Evolutionary conservation across 2,888 invertebrate species (phyloP).

Genomic region (Ctenicera cuprea): DNA sequence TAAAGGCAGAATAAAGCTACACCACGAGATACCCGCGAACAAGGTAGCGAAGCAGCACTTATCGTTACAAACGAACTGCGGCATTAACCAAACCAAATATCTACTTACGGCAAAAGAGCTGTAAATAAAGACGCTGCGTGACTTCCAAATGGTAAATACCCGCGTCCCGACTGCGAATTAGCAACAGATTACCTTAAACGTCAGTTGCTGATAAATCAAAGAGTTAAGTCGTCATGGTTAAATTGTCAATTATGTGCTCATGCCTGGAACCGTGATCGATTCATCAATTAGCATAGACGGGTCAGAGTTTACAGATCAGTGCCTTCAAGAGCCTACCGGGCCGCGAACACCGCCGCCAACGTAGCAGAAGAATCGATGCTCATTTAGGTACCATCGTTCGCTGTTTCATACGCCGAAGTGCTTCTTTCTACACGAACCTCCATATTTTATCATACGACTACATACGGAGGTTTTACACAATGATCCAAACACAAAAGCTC

Average conservation of each 20-base stretch:
- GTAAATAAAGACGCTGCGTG: slow-evolving; percentile 47
- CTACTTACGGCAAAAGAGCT: slow-evolving; percentile 38
- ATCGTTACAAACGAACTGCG: slow-evolving; percentile 34
- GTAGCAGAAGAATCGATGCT: slow-evolving; percentile 60
- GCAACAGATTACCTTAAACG: slow-evolving; percentile 43
- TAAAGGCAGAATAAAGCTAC: slow-evolving; percentile 44
- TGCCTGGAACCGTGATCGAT: slow-evolving; percentile 53
- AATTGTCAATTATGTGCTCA: slow-evolving; percentile 53
- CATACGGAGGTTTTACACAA: slow-evolving; percentile 38
- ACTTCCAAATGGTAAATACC: slow-evolving; percentile 38
- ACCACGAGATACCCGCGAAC: slow-evolving; percentile 29
- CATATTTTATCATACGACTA: slow-evolving; percentile 40
- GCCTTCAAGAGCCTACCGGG: slow-evolving; percentile 51
- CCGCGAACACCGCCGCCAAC: slow-evolving; percentile 53
- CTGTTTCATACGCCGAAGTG: slow-evolving; percentile 55
- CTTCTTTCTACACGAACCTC: slow-evolving; percentile 37
- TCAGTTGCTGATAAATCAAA: slow-evolving; percentile 42
- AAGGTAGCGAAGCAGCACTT: slow-evolving; percentile 31
- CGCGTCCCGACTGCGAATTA: slow-evolving; percentile 39
- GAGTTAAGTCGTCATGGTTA: slow-evolving; percentile 47
- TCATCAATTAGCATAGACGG: slow-evolving; percentile 56
- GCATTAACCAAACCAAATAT: slow-evolving; percentile 35
- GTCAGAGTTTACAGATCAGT: slow-evolving; percentile 55
- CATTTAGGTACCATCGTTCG: slow-evolving; percentile 52
- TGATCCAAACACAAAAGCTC: slow-evolving; percentile 40